Percentiles rank a stretch among this genome's conserved stretches.
Evolutionary conservation across 1,140 invertebrate species (phyloP).

Genomic region (Drosophila oshimai): DNA sequence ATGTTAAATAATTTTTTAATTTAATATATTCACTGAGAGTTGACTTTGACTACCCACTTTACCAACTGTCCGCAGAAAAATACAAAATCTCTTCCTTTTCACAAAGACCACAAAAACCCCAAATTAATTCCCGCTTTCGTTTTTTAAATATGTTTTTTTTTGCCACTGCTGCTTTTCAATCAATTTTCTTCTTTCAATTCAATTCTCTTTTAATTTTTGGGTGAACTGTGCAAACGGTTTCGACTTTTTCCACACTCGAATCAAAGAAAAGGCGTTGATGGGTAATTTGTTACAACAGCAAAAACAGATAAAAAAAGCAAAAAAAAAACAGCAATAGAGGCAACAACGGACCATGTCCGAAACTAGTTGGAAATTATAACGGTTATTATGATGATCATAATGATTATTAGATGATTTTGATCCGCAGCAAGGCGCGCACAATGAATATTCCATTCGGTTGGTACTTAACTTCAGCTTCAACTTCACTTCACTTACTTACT

Average conservation of each 20-base stretch:
- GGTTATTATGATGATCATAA: conserved; percentile 67
- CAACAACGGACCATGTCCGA: conserved; percentile 48
- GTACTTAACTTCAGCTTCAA: too few species aligned
- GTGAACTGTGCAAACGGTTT: conserved; percentile 7
- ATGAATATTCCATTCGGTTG: conserved; percentile 49
- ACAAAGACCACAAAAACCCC: not conserved
- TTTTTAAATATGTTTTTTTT: not conserved
- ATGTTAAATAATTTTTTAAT: not conserved
- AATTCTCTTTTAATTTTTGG: conserved; percentile 1
- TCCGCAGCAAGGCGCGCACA: conserved; percentile 25
- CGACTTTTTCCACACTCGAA: not conserved
- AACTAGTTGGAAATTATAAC: conserved; percentile 52
- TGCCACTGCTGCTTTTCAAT: conserved; percentile 5
- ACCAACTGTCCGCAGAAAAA: not conserved
- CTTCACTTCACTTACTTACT: too few species aligned
- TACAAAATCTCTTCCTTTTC: not conserved
- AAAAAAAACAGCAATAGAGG: conserved; percentile 41
- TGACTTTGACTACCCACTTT: too few species aligned
- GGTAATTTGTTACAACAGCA: conserved; percentile 67
- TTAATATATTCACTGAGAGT: too few species aligned
- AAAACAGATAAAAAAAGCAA: too few species aligned
- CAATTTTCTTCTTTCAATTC: conserved; percentile 10
- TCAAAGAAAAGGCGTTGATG: conserved; percentile 60
- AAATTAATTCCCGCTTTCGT: conserved; percentile 9
- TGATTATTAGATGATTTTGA: conserved; percentile 65